Conservation (phyloP, 2,797 vertebrate genomes). For the Mallotus villosus region DNA sequence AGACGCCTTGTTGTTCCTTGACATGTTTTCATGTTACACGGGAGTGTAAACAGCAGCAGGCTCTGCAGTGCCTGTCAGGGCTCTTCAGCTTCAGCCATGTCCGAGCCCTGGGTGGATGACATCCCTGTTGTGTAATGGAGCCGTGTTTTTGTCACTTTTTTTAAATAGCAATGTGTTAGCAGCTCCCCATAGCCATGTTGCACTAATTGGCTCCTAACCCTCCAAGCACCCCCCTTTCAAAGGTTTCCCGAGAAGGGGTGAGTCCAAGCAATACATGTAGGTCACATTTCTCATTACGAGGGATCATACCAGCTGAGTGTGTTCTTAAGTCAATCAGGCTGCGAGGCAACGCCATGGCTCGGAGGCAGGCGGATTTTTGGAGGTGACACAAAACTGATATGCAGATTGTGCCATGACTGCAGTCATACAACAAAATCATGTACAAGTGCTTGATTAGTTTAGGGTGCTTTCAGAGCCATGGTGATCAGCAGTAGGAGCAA, state of each 20-base stretch:
- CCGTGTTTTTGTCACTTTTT: constrained; percentile 40
- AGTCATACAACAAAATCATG: constrained; percentile 53
- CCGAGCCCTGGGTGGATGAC: constrained; percentile 35
- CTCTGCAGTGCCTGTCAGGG: constrained; percentile 41
- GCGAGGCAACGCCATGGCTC: constrained; percentile 24
- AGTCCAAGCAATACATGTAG: constrained; percentile 20
- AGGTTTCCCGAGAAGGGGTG: constrained; percentile 24
- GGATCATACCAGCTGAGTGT: constrained; percentile 36
- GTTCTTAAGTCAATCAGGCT: constrained; percentile 37
- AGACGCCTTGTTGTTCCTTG: background rate
- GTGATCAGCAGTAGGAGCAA: constrained; percentile 46
- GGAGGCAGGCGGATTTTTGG: constrained; percentile 44
- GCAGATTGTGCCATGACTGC: constrained; percentile 43
- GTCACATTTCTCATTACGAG: constrained; percentile 46
- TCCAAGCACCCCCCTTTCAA: constrained; percentile 16
- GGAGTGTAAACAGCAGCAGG: constrained; percentile 13
- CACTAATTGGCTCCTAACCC: constrained; percentile 48
- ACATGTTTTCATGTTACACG: constrained; percentile 15
- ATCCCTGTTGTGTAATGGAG: constrained; percentile 33
- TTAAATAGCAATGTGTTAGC: constrained; percentile 32
- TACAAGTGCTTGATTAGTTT: constrained; percentile 28
- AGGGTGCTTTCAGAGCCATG: constrained; percentile 33
- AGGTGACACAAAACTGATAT: constrained; percentile 60
- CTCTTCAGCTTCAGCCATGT: constrained; percentile 37
- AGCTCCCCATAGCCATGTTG: constrained; percentile 31